Base-by-base conservation (phyloP, 1,140 invertebrate genomes). In the Drosophila kanapiae region DNA sequence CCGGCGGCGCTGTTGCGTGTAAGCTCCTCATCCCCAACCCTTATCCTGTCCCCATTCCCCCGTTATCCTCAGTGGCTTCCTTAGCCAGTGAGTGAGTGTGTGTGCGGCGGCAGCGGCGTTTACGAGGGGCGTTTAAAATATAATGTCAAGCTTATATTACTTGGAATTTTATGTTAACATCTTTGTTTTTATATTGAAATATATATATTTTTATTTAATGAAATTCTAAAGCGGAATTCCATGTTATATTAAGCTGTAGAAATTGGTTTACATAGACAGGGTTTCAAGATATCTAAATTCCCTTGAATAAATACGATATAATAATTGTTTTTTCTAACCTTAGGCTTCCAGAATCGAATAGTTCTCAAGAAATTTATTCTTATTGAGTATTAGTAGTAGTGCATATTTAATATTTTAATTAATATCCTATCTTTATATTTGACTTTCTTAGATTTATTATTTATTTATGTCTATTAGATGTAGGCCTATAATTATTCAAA, bases 1-100 rank as follows among this genome's bases (percentile, higher is more conserved):
- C 76, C 76, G 67, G 38, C 80, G 80, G 83, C 84, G 71, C 49
- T 72, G 80, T 83, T 87, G 82, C 70, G 84, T 80, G 83, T 74
- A 65, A 56, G 63, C 31, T 42, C 18, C 62, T 35, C 51, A 38
- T 56, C 43, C 74, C 56, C 78, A 35, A 33, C 67, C 23, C 54
- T 54, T 43, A 33, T 16, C 27, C 29, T 38, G 43, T 37, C 29
- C 35, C 35, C 33, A 33, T 35, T 40, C 37, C 33, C n/a, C 37
- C 43, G 51, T 37, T 48, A 31, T 57, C 47, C 60, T 76, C 43
- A 57, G 61, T 76, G 61, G 75, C 62, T 68, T 60, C 16, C 38
- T 76, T 37, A 23, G 60, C 18, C 51, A n/a, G 35, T 11, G 10
- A 14, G 4, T 37, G 27, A 45, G 40, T 23, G 9, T 69, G 57